Base-by-base conservation (phyloP, 1,140 invertebrate species). In the Diachasma alloeum region DNA sequence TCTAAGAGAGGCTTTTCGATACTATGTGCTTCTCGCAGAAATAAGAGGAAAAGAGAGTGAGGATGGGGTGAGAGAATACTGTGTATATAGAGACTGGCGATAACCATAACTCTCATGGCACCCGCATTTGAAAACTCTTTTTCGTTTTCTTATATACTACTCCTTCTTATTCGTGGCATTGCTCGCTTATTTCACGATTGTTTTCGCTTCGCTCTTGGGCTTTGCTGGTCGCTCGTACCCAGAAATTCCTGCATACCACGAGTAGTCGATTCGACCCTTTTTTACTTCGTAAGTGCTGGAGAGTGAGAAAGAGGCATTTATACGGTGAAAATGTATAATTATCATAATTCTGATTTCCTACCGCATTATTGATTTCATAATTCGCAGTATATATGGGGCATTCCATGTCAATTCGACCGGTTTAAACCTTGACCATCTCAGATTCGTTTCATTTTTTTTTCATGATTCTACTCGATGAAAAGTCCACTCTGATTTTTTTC, bases 71-170 rank as follows among this genome's bases (percentile, higher is more conserved):
- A 66, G 59, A 13, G 13, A 66, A 66, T 66, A 42, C 36, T 13
- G 36, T 17, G 74, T 72, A 75, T 80, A 82, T 82, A 82, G 72
- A 77, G 75, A 81, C 79, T 81, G 76, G 81, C 81, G 79, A 84
- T 82, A 84, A 81, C 80, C 79, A 83, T 83, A 84, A 83, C 78
- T 84, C 81, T 83, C 73, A 78, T 80, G 76, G 81, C 79, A 71
- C 75, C 74, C 66, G 73, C 74, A 71, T 56, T 59, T 71, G 48
- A 26, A 66, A 72, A n/a, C 6, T 63, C 39, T 44, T 74, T 70
- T 59, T 37, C 71, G 59, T 76, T 80, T 78, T 74, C 53, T 24
- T 76, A 9, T 56, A 37, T 73, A 53, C 48, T 42, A 26, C 17
- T 53, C 24, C 31, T 71, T 70, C 46, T 71, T 70, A 9, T 39